These are phyloP conservation scores for Acrocyrtus sp. DNA, from an alignment of 2,888 invertebrate genomes.

Conservation along the genomic window DNA sequence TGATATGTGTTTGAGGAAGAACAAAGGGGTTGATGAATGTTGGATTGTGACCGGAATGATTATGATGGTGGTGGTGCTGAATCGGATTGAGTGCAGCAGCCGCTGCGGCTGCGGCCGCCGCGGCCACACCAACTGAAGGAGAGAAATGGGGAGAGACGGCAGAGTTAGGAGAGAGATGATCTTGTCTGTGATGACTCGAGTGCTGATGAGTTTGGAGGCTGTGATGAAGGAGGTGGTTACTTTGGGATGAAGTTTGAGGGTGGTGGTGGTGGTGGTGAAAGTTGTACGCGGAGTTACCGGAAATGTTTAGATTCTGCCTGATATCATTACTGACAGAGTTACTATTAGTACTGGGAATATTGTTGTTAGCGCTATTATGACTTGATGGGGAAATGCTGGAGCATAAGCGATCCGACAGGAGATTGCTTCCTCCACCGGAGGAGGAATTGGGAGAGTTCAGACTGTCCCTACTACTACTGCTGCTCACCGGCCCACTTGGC, in stretches of 20 bases:
- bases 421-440: constrained; percentile 25
- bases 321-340: constrained; percentile 18
- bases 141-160: constrained; percentile 8
- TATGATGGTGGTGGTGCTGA: constrained; percentile 20
- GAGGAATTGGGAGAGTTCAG: constrained; percentile 19
- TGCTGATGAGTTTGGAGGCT: constrained; percentile 23
- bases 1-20: constrained; percentile 55
- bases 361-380: constrained; percentile 2
- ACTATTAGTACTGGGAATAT: not conserved
- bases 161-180: not conserved
- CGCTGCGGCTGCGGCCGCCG: constrained; percentile 6
- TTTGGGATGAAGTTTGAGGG: not conserved
- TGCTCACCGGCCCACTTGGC: constrained; percentile 24
- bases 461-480: constrained; percentile 29
- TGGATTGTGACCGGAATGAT: constrained; percentile 51
- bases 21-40: constrained; percentile 57
- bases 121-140: constrained; percentile 8
- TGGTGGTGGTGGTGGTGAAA: constrained; percentile 17
- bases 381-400: constrained; percentile 21
- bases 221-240: constrained; percentile 6
- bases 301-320: constrained; percentile 1
- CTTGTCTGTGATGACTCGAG: not conserved
- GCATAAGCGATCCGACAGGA: constrained; percentile 25
- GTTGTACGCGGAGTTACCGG: constrained; percentile 3
- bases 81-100: constrained; percentile 8